Evolutionary conservation across 2,888 invertebrate species (phyloP).

Genomic region (Ichneumoninae sp.): DNA sequence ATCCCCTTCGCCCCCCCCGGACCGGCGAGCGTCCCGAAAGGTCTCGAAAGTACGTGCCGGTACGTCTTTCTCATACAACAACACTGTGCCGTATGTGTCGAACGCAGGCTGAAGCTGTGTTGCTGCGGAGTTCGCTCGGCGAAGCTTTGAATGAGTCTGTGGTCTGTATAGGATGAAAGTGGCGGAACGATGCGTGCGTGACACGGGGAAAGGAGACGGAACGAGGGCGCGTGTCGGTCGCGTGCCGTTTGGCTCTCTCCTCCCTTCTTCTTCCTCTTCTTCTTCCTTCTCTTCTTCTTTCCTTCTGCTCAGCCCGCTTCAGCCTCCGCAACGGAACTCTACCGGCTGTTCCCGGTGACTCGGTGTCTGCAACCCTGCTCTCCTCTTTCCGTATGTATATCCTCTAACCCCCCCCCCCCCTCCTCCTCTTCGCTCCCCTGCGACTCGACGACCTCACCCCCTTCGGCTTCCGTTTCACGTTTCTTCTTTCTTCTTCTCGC

Average conservation of each 20-base stretch:
- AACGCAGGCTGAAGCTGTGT: neutral
- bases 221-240: conserved; percentile 82
- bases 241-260: conserved; percentile 77
- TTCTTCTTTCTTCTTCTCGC: conserved; percentile 19
- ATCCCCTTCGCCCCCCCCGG: neutral
- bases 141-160: conserved; percentile 20
- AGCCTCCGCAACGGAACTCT: conserved; percentile 17
- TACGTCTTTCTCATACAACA: conserved; percentile 5
- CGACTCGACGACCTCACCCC: conserved; percentile 49
- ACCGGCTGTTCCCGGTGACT: conserved; percentile 74
- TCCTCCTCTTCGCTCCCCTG: conserved; percentile 47
- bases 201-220: conserved; percentile 70
- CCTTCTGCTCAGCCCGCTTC: conserved; percentile 39
- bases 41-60: conserved; percentile 26
- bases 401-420: conserved; percentile 11
- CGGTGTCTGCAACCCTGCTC: conserved; percentile 75
- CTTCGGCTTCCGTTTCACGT: conserved; percentile 57
- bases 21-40: neutral
- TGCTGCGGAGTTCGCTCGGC: neutral
- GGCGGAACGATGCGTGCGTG: conserved; percentile 48
- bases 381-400: conserved; percentile 54
- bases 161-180: conserved; percentile 43
- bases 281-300: conserved; percentile 37
- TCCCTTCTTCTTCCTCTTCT: conserved; percentile 48
- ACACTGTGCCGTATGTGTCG: neutral